phyloP scores from a whole-genome alignment of 2,113 vertebrate genomes.

The Myocastor coypus region DNA sequence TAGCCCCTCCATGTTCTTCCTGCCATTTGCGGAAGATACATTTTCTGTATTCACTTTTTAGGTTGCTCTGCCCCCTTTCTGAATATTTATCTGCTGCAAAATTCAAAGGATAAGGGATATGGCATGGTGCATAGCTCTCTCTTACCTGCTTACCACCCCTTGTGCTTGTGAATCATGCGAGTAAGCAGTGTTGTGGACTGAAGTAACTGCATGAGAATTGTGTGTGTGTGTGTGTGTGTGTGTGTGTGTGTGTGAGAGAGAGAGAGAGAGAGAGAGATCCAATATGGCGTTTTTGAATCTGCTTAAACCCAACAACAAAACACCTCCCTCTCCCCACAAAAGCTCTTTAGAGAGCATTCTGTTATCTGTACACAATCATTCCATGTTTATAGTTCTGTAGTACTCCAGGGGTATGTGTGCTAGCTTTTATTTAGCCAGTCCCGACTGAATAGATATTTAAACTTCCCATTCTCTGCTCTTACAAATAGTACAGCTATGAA shows the following conservation, averaged over 20 bases:
- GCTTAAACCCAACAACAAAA: not conserved
- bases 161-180: fast-evolving
- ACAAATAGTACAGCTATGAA: not conserved
- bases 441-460: not conserved
- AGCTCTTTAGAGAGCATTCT: not conserved
- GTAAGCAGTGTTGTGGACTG: not conserved
- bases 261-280: too few relatives aligned
- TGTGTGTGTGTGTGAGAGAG: not conserved
- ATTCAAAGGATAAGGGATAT: not conserved
- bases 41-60: not conserved
- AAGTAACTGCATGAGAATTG: not conserved
- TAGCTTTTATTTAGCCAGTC: not conserved
- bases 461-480: not conserved
- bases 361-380: not conserved
- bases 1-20: not conserved
- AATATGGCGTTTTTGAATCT: not conserved
- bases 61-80: not conserved
- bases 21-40: not conserved
- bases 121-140: not conserved
- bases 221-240: not conserved
- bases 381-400: not conserved
- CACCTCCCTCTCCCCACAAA: too few relatives aligned
- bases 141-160: not conserved
- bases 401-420: not conserved
- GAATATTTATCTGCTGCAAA: not conserved